Conservation (phyloP, 1,140 invertebrate species). For the Holcopasites calliopsidis region DNA sequence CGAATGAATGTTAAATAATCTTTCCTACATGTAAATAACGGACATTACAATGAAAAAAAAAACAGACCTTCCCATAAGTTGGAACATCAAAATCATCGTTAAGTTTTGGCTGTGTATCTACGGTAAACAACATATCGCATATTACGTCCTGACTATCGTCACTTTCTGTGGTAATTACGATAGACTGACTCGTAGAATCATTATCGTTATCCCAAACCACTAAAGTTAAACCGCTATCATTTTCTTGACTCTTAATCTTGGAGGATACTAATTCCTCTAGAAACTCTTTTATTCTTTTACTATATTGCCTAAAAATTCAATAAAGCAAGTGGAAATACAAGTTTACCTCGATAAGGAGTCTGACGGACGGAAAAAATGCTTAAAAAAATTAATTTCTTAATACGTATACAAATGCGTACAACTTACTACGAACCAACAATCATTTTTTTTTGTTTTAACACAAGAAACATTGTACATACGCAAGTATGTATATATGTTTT, state of each 20-base stretch:
- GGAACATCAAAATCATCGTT: conserved; percentile 73
- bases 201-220: conserved; percentile 66
- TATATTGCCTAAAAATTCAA: conserved; percentile 67
- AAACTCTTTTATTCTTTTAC: conserved; percentile 66
- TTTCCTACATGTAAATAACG: background rate
- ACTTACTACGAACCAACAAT: background rate
- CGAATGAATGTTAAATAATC: background rate
- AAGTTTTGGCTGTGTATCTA: conserved; percentile 73
- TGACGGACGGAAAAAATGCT: background rate
- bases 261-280: conserved; percentile 56
- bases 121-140: conserved; percentile 66
- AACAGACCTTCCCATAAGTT: conserved; percentile 73
- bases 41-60: conserved; percentile 25
- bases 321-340: conserved; percentile 17
- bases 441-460: background rate
- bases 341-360: conserved; percentile 2
- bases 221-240: conserved; percentile 62
- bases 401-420: background rate
- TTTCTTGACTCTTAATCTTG: conserved; percentile 38
- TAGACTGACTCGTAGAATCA: conserved; percentile 11
- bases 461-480: no score
- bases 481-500: background rate
- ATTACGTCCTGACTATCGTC: conserved; percentile 43
- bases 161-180: conserved; percentile 25
- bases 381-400: background rate